These are phyloP conservation scores for Seira sanloemensis DNA, from an alignment of 2,888 invertebrate genomes.

Conservation along the genomic window DNA sequence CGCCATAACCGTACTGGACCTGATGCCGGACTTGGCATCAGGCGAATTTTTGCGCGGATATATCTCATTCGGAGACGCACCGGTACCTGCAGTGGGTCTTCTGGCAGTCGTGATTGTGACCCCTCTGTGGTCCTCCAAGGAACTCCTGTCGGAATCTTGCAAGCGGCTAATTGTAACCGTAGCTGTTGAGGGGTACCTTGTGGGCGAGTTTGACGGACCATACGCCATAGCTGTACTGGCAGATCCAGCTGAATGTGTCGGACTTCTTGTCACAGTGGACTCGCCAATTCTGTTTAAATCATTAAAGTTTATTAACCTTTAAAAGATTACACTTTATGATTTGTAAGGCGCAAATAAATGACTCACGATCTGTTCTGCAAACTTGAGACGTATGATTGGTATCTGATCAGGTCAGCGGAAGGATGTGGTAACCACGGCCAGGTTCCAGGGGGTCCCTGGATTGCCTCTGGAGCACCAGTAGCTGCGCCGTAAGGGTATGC, in stretches of 20 bases:
- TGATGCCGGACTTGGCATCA: constrained; percentile 21
- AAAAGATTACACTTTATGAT: too few relatives aligned
- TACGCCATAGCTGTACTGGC: neutral
- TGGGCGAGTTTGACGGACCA: neutral
- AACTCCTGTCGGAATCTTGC: neutral
- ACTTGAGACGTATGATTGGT: constrained; percentile 57
- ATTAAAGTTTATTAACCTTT: too few relatives aligned
- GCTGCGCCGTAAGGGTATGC: constrained; percentile 11
- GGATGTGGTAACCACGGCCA: constrained; percentile 68
- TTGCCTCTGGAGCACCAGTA: neutral
- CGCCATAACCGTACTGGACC: constrained; percentile 11
- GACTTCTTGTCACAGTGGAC: neutral
- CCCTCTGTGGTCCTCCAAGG: neutral
- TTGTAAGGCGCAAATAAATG: too few relatives aligned
- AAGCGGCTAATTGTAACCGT: neutral
- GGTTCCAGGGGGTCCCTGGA: constrained; percentile 2
- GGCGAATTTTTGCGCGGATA: constrained; percentile 18
- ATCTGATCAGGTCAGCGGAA: constrained; percentile 61
- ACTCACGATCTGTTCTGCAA: constrained; percentile 61
- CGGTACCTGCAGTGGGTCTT: constrained; percentile 3
- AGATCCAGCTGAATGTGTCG: neutral
- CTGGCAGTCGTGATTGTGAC: neutral
- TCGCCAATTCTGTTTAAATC: neutral
- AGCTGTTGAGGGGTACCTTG: neutral
- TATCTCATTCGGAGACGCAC: neutral